A percentile compares a stretch with the other conserved stretches of the same genome.
Conservation (phyloP, 2,888 invertebrate species). For the Argyra leucocephala region DNA sequence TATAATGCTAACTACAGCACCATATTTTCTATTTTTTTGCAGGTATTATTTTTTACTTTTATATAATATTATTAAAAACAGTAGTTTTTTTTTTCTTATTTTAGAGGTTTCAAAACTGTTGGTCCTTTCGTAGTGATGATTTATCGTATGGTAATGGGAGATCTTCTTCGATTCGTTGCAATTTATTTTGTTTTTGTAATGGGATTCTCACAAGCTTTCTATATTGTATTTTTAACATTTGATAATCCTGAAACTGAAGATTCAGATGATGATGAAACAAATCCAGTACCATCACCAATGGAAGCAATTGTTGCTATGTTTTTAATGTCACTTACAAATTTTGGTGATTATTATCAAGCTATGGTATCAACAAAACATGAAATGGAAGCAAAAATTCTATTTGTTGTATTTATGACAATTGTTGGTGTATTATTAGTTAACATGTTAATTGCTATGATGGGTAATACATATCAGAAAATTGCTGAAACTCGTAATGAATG, state of each 20-base stretch:
- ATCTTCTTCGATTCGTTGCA: slow-evolving; percentile 86
- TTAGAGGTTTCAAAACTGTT: slow-evolving; percentile 91
- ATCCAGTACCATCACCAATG: slow-evolving; percentile 84
- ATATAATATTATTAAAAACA: slow-evolving; percentile 1
- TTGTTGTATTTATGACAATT: slow-evolving; percentile 95
- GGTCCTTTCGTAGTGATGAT: slow-evolving; percentile 99
- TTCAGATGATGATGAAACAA: slow-evolving; percentile 70
- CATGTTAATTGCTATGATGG: slow-evolving; percentile 99
- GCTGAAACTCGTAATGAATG: slow-evolving; percentile 95
- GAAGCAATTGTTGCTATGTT: slow-evolving; percentile 98
- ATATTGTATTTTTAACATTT: slow-evolving; percentile 81
- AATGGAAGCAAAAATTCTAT: slow-evolving; percentile 79
- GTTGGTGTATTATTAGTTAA: slow-evolving; percentile 91
- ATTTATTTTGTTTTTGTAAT: slow-evolving; percentile 96
- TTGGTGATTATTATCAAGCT: slow-evolving; percentile 87
- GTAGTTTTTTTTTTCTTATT: slow-evolving; percentile 28
- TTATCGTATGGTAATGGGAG: slow-evolving; percentile 95
- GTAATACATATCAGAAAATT: slow-evolving; percentile 96
- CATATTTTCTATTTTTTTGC: slow-evolving; percentile 95
- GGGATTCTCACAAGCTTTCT: slow-evolving; percentile 95
- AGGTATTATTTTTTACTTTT: slow-evolving; percentile 48
- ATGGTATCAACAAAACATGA: slow-evolving; percentile 84
- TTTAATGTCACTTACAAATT: slow-evolving; percentile 94
- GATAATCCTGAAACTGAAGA: slow-evolving; percentile 75
- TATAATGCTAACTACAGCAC: slow-evolving; percentile 90